Percentiles rank a stretch among this genome's conserved stretches.
Conservation (phyloP, 2,888 invertebrate species). For the Ophion ellenae region DNA sequence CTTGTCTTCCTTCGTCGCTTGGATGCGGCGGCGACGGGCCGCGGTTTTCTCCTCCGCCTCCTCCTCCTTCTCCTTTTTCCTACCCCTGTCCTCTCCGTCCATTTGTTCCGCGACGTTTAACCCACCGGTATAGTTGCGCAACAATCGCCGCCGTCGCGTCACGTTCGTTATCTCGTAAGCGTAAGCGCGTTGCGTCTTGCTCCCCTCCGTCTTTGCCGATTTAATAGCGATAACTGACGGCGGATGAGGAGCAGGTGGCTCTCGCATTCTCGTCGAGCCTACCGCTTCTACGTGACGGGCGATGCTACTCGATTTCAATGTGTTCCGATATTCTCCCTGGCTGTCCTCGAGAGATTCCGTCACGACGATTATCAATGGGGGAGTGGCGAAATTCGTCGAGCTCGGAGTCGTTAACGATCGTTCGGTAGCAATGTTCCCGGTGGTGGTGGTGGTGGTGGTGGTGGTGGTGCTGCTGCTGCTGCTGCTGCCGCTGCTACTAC, state of each 20-base stretch:
- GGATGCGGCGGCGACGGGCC: conserved; percentile 30
- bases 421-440: conserved; percentile 8
- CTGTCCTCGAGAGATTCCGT: conserved; percentile 65
- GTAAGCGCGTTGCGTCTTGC: conserved; percentile 78
- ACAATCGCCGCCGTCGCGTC: conserved; percentile 81
- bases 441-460: conserved; percentile 42
- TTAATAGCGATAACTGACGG: conserved; percentile 53
- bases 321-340: background rate
- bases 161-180: conserved; percentile 82
- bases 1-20: conserved; percentile 39
- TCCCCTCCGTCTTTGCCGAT: conserved; percentile 60
- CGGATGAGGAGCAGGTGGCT: conserved; percentile 43
- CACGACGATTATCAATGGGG: conserved; percentile 74
- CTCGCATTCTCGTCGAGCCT: conserved; percentile 12
- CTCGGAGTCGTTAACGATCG: conserved; percentile 39
- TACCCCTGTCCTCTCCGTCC: background rate
- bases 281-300: no score
- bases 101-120: conserved; percentile 71
- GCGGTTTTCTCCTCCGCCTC: conserved; percentile 36
- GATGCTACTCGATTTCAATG: background rate
- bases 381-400: conserved; percentile 38
- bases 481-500: background rate
- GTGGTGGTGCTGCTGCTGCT: no score
- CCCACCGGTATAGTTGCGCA: conserved; percentile 82
- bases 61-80: conserved; percentile 45